A percentile compares a stretch with the other conserved stretches of the same genome.
Conservation (phyloP, 2,113 vertebrate species). For the Zapornia atra region DNA sequence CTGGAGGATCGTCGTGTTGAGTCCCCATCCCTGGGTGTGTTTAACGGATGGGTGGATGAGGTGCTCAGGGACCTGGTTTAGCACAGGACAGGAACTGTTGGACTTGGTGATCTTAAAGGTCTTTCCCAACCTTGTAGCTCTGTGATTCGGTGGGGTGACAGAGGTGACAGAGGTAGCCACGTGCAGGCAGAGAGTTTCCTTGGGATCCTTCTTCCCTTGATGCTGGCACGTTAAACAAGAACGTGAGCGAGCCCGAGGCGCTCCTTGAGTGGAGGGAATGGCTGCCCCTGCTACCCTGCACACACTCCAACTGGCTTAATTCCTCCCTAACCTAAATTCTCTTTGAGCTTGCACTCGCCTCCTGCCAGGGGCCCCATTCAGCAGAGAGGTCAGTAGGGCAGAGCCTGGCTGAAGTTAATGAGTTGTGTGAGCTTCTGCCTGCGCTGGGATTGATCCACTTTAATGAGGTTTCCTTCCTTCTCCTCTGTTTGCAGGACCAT, state of each 20-base stretch:
- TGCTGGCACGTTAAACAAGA: not conserved
- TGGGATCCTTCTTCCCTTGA: not conserved
- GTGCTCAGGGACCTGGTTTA: too few species aligned
- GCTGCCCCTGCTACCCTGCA: not conserved
- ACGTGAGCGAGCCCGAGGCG: fast-evolving
- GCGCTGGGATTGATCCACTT: not conserved
- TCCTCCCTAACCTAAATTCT: not conserved
- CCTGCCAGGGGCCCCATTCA: not conserved
- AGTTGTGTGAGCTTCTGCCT: not conserved
- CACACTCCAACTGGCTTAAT: not conserved
- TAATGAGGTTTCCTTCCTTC: not conserved
- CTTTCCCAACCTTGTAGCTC: too few species aligned
- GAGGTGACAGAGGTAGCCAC: not conserved
- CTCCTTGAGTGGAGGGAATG: fast-evolving
- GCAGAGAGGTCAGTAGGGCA: not conserved
- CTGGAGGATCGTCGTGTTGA: not conserved
- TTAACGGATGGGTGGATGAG: too few species aligned
- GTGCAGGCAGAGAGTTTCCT: not conserved
- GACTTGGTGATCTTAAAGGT: too few species aligned
- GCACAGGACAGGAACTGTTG: too few species aligned
- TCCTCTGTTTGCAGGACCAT: not conserved
- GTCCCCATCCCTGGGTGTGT: too few species aligned
- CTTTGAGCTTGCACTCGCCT: fast-evolving
- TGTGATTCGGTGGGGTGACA: not conserved
- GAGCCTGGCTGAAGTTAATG: not conserved